Evolutionary conservation across 1,140 invertebrate species (phyloP).

Genomic region (Bombus picipes): DNA sequence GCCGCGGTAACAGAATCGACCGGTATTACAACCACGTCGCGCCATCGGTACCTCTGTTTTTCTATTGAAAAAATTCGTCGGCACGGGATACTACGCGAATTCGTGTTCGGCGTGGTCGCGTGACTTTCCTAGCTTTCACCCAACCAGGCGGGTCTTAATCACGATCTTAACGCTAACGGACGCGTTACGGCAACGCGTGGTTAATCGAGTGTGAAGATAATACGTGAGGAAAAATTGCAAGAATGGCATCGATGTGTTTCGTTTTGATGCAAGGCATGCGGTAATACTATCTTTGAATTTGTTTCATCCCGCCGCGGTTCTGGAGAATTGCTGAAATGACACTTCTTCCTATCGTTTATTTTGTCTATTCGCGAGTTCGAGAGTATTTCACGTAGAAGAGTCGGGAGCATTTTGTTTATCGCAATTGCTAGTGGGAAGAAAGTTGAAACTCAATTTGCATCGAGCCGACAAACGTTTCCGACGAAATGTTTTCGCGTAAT

Average conservation of each 20-base stretch:
- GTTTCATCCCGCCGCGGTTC: background rate
- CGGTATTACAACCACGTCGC: conserved; percentile 49
- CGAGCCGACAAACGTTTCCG: background rate
- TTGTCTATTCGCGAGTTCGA: background rate
- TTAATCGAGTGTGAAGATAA: conserved; percentile 23
- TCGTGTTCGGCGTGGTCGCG: conserved; percentile 2
- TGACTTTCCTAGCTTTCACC: background rate
- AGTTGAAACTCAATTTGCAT: conserved; percentile 30
- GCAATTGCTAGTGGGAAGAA: background rate
- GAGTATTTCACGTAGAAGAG: too few relatives aligned
- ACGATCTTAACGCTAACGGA: background rate
- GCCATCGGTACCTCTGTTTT: background rate
- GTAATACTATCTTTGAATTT: background rate
- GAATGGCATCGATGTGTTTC: background rate
- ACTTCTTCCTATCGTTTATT: background rate
- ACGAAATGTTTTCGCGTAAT: background rate
- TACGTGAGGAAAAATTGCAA: background rate
- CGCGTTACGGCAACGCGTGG: background rate
- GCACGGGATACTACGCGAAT: background rate
- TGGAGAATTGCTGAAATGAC: background rate
- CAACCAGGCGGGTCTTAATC: background rate
- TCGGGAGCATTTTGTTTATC: background rate
- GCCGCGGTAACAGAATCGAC: conserved; percentile 48
- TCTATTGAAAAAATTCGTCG: background rate
- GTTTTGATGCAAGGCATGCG: background rate